Base-by-base conservation (phyloP, 2,113 vertebrate genomes). In the Chauna torquata region DNA sequence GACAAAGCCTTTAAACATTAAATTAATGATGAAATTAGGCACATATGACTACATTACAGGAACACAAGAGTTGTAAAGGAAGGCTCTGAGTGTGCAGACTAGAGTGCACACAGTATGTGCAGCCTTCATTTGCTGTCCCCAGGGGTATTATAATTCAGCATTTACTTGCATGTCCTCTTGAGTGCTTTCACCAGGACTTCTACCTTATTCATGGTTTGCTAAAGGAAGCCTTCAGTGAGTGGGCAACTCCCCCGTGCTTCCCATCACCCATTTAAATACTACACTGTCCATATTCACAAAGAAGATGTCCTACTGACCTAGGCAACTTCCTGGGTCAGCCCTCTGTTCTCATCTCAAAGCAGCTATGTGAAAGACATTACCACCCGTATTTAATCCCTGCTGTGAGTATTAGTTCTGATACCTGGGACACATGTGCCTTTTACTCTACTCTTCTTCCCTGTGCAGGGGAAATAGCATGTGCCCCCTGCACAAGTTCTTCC, bases 1-100 rank as follows among this genome's bases (percentile, higher is more conserved):
- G 71, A 75, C 25, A 72, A 81, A 94, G 52, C 16, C 45, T 95
- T 94, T 90, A 83, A 89, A 42, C 22, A 17, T 82, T 70, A 59
- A 70, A 38, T 80, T 62, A 49, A 65, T 85, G 78, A 57, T 14
- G 61, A 49, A 82, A 80, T 76, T 82, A 84, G 49, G 15, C 10
- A 7, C 55, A 55, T 42, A 62, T 54, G 72, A 78, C 50, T 66
- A n/a, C 2, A 2, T 84, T 92, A 85, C 78, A 66, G 85, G 75
- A 90, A 85, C 16, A 49, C 25, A 16, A 45, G 30, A 16, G 30
- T 23, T 84, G 57, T 82, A 92, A 91, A 94, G 65, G 52, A 42
- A 79, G 61, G n/a, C 30, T 90, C 30, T 61, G 30, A 69, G 40
- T 6, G 20, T 17, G 40, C 34, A 72, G 36, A 22, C 47, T 27